Conservation (phyloP, 2,888 invertebrate species). For the Monochamus alternatus region DNA sequence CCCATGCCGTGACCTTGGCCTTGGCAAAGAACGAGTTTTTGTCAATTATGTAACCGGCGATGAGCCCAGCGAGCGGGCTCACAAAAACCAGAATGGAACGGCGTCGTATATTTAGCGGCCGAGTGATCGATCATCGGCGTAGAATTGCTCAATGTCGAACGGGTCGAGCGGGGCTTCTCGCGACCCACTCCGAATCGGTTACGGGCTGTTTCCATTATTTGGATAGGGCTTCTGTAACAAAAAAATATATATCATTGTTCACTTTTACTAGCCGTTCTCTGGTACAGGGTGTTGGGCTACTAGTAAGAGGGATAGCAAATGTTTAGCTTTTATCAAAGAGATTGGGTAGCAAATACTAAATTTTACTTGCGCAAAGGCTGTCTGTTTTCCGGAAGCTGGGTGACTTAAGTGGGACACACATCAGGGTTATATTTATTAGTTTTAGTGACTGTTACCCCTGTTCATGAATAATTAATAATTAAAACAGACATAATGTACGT, state of each 20-base stretch:
- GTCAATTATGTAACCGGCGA: constrained; percentile 35
- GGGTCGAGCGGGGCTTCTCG: constrained; percentile 22
- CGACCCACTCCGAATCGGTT: constrained; percentile 7
- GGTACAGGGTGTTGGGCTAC: too few species aligned
- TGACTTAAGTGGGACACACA: too few species aligned
- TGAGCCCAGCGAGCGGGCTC: constrained; percentile 28
- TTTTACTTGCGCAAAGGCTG: too few species aligned
- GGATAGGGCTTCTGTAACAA: not conserved
- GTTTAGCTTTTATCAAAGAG: too few species aligned
- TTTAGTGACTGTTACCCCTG: too few species aligned
- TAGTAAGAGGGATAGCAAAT: too few species aligned
- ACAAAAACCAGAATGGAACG: constrained; percentile 33
- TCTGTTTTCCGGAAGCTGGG: too few species aligned
- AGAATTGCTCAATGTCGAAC: constrained; percentile 32
- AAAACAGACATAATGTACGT: too few species aligned
- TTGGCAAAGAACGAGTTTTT: constrained; percentile 37
- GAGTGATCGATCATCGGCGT: constrained; percentile 26
- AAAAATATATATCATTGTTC: not conserved
- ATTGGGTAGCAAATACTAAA: too few species aligned
- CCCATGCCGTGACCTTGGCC: constrained; percentile 26
- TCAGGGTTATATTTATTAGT: too few species aligned
- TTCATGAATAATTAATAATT: too few species aligned
- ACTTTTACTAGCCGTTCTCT: too few species aligned
- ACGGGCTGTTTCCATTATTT: not conserved
- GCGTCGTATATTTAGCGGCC: constrained; percentile 32